Percentiles rank a stretch among this genome's conserved stretches.
Conservation (phyloP, 2,113 vertebrate genomes). For the Stictonetta naevosa region DNA sequence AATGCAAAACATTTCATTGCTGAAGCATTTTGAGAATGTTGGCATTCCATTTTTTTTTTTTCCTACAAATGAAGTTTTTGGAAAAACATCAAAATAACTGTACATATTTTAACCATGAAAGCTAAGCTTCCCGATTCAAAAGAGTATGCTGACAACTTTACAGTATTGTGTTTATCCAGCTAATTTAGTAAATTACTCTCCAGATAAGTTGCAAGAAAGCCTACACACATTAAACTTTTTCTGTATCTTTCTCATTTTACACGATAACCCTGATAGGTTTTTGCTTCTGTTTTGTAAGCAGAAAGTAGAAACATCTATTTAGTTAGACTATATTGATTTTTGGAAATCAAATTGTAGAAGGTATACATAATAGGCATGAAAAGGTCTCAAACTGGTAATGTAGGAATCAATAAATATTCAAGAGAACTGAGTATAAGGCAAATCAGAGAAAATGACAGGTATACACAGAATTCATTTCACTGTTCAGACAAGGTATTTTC, state of each 20-base stretch:
- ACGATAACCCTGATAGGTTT: background rate
- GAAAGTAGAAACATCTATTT: slow-evolving; percentile 39
- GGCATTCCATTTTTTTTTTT: background rate
- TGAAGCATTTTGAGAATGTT: background rate
- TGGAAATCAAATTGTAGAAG: slow-evolving; percentile 4
- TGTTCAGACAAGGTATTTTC: background rate
- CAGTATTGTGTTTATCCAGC: background rate
- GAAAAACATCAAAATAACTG: background rate
- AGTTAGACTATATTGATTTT: slow-evolving; percentile 55
- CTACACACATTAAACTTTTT: background rate
- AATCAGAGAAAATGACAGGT: slow-evolving; percentile 28
- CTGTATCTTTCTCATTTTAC: background rate
- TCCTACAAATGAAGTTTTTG: background rate
- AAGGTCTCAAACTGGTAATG: slow-evolving; percentile 38
- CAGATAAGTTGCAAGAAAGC: background rate
- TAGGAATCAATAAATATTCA: slow-evolving; percentile 55
- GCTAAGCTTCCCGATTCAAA: background rate
- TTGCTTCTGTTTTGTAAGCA: slow-evolving; percentile 40
- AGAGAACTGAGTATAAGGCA: background rate
- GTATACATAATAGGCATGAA: background rate
- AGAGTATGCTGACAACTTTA: background rate
- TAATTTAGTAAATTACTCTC: background rate
- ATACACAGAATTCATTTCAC: background rate
- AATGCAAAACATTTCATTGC: background rate
- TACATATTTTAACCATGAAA: background rate